Base-by-base conservation (phyloP, 2,888 invertebrate genomes). In the Dromius quadrimaculatus region DNA sequence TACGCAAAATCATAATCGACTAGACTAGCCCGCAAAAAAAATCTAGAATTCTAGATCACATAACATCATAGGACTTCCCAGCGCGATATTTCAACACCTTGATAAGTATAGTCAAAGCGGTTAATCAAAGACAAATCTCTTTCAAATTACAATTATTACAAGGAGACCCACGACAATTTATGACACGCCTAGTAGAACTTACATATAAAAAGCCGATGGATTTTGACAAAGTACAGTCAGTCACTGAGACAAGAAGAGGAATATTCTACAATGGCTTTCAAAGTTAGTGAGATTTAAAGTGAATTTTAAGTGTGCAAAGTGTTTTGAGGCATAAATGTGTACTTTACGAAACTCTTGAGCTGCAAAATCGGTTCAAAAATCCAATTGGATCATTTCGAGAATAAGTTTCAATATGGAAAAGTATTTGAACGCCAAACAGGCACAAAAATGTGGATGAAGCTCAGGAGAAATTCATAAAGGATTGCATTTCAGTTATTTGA, bases 161-260 rank as follows among this genome's bases (percentile, higher is more conserved):
- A 41, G 41, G 41, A 13, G 9, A 4, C 13, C 11, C 41, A 15
- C 41, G 22, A 47, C 20, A 22, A 47, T 47, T 36, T 22, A 1
- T 15, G 19, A 28, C 66, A 36, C 54, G 20, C 66, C 54, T 54
- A 23, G 6, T 22, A n/a, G 32, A 34, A 34, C 19, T 20, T 57
- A 11, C 15, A 41, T 66, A 66, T 66, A 66, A 23, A 66, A 41
- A n/a, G 6, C 17, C 4, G 6, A 9, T 2, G 3, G 9, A 23
- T 11, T 54, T 66, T 57, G 41, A 43, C 23, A 66, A 43, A 8
- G 57, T 57, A 66, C 57, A 66, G 22, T 66, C 54, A 66, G 13
- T 59, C 32, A n/a, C 22, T 65, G 17, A 28, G 11, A 13, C 2
- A 15, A 23, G 15, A 23, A 34, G 50, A 65, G 23, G n/a, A n/a